A percentile compares a stretch with the other conserved stretches of the same genome.
Evolutionary conservation across 2,888 invertebrate genomes (phyloP).

Genomic region (Oscheius sp.): DNA sequence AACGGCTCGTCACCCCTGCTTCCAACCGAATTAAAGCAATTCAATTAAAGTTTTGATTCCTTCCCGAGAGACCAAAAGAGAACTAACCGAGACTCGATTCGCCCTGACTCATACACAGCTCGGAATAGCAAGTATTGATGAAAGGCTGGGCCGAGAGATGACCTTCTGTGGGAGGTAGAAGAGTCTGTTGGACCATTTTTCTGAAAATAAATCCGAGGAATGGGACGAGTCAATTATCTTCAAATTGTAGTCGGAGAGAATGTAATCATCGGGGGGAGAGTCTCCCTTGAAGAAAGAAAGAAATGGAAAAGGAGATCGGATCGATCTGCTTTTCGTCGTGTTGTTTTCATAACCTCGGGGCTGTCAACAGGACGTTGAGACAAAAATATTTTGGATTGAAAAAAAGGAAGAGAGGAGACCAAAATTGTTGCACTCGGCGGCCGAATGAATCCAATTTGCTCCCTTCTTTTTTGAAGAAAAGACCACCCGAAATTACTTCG

Average conservation of each 20-base stretch:
- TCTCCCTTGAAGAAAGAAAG: background rate
- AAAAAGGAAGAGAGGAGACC: no score
- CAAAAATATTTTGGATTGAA: no score
- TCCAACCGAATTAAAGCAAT: background rate
- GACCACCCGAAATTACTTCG: background rate
- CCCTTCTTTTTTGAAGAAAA: no score
- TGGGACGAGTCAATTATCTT: background rate
- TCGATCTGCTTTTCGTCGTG: no score
- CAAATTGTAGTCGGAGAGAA: background rate
- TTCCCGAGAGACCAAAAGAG: background rate
- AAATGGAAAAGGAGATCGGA: no score
- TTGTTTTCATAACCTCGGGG: no score
- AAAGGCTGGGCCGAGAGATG: constrained; percentile 48
- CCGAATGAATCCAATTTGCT: background rate
- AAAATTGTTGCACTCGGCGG: no score
- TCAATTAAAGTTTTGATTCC: no score
- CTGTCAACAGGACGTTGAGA: no score
- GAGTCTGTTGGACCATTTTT: constrained; percentile 24
- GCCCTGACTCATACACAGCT: constrained; percentile 50
- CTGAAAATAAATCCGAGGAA: background rate
- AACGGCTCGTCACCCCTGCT: background rate
- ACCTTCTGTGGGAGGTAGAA: constrained; percentile 41
- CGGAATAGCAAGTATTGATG: constrained; percentile 51
- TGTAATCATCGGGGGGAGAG: background rate
- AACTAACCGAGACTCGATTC: constrained; percentile 44